Evolutionary conservation across 2,113 vertebrate genomes (phyloP).

Genomic region (Tupaia chinensis): DNA sequence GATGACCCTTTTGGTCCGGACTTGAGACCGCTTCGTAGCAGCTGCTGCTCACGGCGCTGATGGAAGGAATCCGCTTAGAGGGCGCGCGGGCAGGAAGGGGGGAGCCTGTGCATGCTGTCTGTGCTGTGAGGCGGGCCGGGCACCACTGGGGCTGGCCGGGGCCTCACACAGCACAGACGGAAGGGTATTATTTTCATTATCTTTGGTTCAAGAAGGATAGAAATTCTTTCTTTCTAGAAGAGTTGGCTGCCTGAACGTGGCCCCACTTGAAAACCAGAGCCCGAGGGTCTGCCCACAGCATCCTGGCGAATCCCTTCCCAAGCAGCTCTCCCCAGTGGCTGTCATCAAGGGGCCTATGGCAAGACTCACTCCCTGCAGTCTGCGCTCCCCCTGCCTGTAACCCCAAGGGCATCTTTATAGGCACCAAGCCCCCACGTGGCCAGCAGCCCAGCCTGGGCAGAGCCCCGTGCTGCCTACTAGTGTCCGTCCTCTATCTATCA

Average conservation of each 20-base stretch:
- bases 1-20: background rate
- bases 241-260: no score
- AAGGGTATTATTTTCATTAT: background rate
- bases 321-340: no score
- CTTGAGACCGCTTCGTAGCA: background rate
- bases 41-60: background rate
- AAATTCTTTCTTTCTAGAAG: background rate
- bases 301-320: background rate
- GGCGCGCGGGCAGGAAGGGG: no score
- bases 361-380: background rate
- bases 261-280: background rate
- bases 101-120: no score
- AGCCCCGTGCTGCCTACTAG: no score
- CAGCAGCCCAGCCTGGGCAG: background rate
- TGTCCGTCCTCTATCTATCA: no score
- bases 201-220: background rate
- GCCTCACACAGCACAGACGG: background rate
- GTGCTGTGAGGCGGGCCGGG: no score
- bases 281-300: fast-evolving
- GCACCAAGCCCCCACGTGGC: background rate
- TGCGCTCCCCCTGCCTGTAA: background rate
- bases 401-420: background rate
- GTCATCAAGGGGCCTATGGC: background rate
- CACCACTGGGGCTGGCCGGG: background rate
- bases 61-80: background rate